phyloP scores from a whole-genome alignment of 2,797 vertebrate species.

The Varecia variegata region DNA sequence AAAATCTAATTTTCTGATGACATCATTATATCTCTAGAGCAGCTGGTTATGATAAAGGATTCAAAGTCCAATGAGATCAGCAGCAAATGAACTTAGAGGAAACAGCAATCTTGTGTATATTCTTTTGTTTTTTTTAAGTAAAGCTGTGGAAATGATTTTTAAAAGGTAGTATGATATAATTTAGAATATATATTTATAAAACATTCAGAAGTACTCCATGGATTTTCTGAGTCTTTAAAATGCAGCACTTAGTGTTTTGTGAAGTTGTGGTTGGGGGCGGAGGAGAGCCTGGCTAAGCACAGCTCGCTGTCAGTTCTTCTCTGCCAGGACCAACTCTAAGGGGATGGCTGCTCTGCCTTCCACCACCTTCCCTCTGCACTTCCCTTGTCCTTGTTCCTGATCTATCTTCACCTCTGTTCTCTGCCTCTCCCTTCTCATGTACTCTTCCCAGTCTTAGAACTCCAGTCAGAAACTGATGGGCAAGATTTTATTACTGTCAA shows the following conservation, averaged over 20 bases:
- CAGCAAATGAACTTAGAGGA: constrained; percentile 23
- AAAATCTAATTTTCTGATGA: constrained; percentile 59
- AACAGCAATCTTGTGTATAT: neutral
- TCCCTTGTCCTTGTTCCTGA: neutral
- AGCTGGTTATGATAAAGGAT: constrained; percentile 18
- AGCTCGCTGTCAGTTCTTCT: neutral
- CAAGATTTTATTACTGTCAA: neutral
- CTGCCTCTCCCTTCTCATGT: neutral
- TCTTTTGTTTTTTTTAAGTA: neutral
- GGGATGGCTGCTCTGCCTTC: neutral
- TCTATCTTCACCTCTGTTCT: neutral
- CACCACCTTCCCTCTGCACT: neutral
- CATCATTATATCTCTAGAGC: constrained; percentile 35
- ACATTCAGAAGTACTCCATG: neutral
- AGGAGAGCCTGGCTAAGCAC: rapidly evolving
- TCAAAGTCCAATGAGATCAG: neutral
- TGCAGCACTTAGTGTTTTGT: neutral
- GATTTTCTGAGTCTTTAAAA: neutral
- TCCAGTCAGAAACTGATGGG: neutral
- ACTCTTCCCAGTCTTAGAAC: neutral
- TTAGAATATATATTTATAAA: neutral
- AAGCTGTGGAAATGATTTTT: neutral
- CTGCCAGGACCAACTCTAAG: rapidly evolving
- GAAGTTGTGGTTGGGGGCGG: neutral
- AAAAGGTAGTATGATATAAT: neutral